phyloP scores from a whole-genome alignment of 1,140 invertebrate species.

The Saccostrea cuccullata region DNA sequence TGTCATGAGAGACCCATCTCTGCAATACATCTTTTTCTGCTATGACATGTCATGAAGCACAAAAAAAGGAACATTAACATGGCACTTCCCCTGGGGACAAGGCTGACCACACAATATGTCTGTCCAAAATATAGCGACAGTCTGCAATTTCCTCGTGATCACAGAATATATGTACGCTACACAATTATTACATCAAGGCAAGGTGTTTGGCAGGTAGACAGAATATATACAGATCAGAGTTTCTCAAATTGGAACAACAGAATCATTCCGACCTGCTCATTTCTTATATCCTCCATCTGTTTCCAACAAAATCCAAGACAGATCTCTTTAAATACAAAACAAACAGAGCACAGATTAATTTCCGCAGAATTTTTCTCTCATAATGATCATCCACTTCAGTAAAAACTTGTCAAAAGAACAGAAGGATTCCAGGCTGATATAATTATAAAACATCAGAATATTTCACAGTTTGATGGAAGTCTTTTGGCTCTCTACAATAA shows the following conservation, averaged over 20 bases:
- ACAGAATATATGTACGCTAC: background rate
- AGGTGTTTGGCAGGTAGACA: conserved; percentile 32
- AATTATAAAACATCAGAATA: background rate
- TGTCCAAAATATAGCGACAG: background rate
- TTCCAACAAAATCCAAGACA: conserved; percentile 9
- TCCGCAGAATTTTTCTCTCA: background rate
- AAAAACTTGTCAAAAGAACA: background rate
- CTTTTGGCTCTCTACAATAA: background rate
- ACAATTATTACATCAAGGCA: background rate
- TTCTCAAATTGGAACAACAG: background rate
- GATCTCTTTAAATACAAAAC: background rate
- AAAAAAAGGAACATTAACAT: background rate
- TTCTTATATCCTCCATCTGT: conserved; percentile 10
- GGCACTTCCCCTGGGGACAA: background rate
- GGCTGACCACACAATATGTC: background rate
- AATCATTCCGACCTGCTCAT: background rate
- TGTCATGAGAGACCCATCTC: background rate
- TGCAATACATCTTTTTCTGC: conserved; percentile 1
- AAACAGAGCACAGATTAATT: background rate
- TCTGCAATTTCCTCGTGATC: background rate
- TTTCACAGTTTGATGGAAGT: background rate
- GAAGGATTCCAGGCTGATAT: background rate
- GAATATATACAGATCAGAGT: background rate
- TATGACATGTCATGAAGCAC: background rate
- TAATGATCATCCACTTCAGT: background rate